Conservation (phyloP, 1,140 invertebrate genomes). For the Acyrthosiphon pisum region DNA sequence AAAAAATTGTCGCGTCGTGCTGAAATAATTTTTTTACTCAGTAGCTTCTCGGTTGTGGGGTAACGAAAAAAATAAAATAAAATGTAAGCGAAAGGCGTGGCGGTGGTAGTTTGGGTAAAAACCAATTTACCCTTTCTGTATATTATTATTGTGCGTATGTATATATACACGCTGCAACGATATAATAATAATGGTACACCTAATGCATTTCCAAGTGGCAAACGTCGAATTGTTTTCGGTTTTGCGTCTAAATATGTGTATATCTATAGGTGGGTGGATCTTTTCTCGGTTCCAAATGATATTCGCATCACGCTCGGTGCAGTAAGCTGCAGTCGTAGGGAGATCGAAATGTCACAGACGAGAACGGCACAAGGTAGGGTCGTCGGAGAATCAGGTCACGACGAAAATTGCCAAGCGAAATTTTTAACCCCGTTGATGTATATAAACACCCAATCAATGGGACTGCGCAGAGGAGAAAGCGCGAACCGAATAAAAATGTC, state of each 20-base stretch:
- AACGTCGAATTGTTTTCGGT: slow-evolving; percentile 3
- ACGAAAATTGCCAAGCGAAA: not conserved
- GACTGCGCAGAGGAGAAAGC: not conserved
- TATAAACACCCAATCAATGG: not conserved
- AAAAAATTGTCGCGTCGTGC: not conserved
- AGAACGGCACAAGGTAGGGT: not conserved
- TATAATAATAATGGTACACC: slow-evolving; percentile 15
- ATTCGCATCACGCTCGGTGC: slow-evolving; percentile 27
- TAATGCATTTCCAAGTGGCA: slow-evolving; percentile 41
- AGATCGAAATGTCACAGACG: not conserved
- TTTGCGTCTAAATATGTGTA: not conserved
- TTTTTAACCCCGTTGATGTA: not conserved
- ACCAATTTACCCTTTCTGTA: slow-evolving; percentile 14
- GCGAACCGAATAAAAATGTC: slow-evolving; percentile 17
- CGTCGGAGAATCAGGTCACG: not conserved
- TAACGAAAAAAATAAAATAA: not conserved
- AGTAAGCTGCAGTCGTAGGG: not conserved
- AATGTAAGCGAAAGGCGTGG: not conserved
- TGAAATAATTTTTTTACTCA: not conserved
- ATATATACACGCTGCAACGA: not conserved
- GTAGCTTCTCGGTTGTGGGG: not conserved
- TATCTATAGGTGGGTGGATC: not conserved
- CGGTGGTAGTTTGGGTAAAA: not conserved
- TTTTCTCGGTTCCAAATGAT: not conserved
- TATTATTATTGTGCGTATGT: not conserved